phyloP scores from a whole-genome alignment of 2,797 vertebrate genomes.

The Platyrinchus mystaceus region DNA sequence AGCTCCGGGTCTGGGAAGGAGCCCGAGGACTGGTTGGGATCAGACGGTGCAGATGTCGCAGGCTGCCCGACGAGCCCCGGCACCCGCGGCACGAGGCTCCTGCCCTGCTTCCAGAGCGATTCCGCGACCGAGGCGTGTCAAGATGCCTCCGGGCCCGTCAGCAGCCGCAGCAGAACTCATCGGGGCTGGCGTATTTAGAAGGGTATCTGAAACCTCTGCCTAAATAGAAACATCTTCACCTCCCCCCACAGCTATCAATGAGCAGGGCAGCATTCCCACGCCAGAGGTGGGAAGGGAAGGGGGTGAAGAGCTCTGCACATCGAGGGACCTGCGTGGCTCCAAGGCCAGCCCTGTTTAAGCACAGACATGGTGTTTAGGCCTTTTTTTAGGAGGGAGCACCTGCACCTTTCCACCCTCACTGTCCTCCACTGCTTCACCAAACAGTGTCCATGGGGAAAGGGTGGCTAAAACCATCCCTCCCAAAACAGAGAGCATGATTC shows the following conservation, averaged over 20 bases:
- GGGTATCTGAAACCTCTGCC: conserved; percentile 38
- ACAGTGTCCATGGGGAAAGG: accelerated
- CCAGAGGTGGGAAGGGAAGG: background rate
- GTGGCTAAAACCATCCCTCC: background rate
- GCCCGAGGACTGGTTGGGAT: background rate
- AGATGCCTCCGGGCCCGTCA: background rate
- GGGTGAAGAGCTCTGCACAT: background rate
- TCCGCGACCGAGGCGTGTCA: background rate
- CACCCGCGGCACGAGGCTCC: background rate
- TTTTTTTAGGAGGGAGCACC: background rate
- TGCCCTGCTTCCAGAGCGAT: background rate
- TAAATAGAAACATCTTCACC: conserved; percentile 22
- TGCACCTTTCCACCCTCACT: accelerated
- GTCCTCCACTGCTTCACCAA: background rate
- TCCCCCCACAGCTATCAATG: background rate
- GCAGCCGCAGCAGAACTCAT: background rate
- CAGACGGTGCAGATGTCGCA: background rate
- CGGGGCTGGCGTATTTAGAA: conserved; percentile 14
- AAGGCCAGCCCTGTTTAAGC: background rate
- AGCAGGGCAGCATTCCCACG: background rate
- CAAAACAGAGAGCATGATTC: accelerated
- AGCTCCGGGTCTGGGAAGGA: background rate
- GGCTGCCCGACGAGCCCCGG: background rate
- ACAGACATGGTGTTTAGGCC: background rate
- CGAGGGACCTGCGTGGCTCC: background rate